These are phyloP conservation scores for Lucilia cuprina DNA, from an alignment of 1,140 invertebrate genomes.

Conservation along the genomic window DNA sequence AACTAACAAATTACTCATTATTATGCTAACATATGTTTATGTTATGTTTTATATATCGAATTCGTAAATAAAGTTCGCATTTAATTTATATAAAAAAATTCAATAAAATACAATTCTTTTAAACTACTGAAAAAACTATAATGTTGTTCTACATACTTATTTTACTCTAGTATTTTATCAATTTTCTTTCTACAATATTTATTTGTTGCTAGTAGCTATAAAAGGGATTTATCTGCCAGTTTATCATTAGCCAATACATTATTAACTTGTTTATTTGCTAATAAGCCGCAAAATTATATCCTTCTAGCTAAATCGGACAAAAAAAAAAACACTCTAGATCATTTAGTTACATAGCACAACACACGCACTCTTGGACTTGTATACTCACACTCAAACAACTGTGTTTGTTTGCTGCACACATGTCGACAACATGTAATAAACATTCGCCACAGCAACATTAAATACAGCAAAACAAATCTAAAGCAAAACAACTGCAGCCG, in stretches of 20 bases:
- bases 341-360: background rate
- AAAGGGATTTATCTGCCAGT: conserved; percentile 23
- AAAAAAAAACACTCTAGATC: background rate
- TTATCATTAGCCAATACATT: conserved; percentile 27
- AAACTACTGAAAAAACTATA: no score
- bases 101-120: no score
- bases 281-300: conserved; percentile 33
- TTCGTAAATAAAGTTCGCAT: no score
- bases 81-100: no score
- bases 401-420: background rate
- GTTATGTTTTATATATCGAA: no score
- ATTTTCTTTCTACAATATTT: background rate
- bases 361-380: background rate
- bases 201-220: background rate
- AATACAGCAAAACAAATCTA: background rate
- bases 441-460: background rate
- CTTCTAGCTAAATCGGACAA: background rate
- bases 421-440: no score
- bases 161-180: background rate
- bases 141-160: background rate
- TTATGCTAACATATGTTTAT: no score
- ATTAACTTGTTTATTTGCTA: conserved; percentile 34
- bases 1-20: no score
- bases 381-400: background rate
- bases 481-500: background rate